A percentile compares a stretch with the other conserved stretches of the same genome.
These are phyloP conservation scores for Diarsia dahlii DNA, from an alignment of 2,888 invertebrate genomes.

Conservation along the genomic window DNA sequence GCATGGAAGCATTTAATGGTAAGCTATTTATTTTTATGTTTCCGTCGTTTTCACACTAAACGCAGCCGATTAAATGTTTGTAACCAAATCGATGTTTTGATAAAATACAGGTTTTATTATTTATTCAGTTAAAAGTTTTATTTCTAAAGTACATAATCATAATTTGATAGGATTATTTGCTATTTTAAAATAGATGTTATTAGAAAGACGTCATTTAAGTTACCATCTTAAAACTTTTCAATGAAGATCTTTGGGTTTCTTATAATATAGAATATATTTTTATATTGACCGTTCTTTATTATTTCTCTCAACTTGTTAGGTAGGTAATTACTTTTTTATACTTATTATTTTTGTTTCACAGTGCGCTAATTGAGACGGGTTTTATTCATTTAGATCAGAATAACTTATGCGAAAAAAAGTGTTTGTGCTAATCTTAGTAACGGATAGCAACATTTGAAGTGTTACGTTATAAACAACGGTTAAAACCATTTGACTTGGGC, in stretches of 20 bases:
- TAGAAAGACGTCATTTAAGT: neutral
- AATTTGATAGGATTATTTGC: too few relatives aligned
- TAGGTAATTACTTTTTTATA: neutral
- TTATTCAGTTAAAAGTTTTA: too few relatives aligned
- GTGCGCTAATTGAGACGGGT: neutral
- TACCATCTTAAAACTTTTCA: neutral
- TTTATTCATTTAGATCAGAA: neutral
- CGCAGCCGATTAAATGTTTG: neutral
- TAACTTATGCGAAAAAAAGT: neutral
- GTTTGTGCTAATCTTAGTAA: slow-evolving; percentile 18
- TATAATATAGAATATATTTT: neutral
- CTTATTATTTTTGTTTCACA: neutral
- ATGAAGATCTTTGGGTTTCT: neutral
- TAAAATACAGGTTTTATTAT: neutral
- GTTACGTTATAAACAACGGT: slow-evolving; percentile 72
- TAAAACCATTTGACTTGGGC: slow-evolving; percentile 64
- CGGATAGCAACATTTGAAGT: slow-evolving; percentile 38
- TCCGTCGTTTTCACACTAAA: neutral
- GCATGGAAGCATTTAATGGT: neutral
- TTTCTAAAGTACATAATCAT: too few relatives aligned
- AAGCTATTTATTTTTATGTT: neutral
- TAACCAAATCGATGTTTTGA: neutral
- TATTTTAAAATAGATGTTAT: neutral
- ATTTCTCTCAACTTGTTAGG: neutral
- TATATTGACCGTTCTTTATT: neutral